phyloP scores from a whole-genome alignment of 2,113 vertebrate genomes.

The Ranitomeya imitator region DNA sequence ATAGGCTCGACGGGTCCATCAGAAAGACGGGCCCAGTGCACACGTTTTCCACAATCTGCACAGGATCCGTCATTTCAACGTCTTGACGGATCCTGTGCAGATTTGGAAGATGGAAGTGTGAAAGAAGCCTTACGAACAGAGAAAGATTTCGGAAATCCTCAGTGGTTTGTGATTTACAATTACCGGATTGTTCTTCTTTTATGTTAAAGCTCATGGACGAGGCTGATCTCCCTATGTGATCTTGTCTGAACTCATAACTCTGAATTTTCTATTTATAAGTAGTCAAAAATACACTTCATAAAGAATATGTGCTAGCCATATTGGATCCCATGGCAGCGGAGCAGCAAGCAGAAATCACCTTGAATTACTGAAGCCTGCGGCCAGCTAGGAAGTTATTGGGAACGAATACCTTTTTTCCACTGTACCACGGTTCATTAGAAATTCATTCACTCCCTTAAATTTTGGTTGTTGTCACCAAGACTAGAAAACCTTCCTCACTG shows the following conservation, averaged over 20 bases:
- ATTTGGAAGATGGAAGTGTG: too few relatives aligned
- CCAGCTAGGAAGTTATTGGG: constrained; percentile 12
- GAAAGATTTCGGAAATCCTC: neutral
- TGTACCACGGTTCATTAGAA: neutral
- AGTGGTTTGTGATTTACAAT: neutral
- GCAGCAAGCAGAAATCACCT: constrained; percentile 5
- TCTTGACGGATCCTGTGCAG: too few relatives aligned
- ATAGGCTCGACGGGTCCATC: too few relatives aligned
- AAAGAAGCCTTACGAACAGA: too few relatives aligned
- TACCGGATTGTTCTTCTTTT: neutral
- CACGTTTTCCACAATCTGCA: too few relatives aligned
- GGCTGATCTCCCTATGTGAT: neutral
- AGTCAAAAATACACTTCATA: neutral
- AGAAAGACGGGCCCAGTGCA: too few relatives aligned
- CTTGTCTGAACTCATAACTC: neutral
- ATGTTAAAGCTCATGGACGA: neutral
- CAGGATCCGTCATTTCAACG: too few relatives aligned
- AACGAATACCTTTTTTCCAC: neutral
- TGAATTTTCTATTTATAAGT: neutral
- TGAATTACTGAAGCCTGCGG: constrained; percentile 9
- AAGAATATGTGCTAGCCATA: neutral
- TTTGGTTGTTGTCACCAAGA: too few relatives aligned
- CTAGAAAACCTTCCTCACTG: too few relatives aligned
- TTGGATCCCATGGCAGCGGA: neutral
- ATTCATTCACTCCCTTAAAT: neutral